Evolutionary conservation across 2,888 invertebrate genomes (phyloP).

Genomic region (Blera fallax): DNA sequence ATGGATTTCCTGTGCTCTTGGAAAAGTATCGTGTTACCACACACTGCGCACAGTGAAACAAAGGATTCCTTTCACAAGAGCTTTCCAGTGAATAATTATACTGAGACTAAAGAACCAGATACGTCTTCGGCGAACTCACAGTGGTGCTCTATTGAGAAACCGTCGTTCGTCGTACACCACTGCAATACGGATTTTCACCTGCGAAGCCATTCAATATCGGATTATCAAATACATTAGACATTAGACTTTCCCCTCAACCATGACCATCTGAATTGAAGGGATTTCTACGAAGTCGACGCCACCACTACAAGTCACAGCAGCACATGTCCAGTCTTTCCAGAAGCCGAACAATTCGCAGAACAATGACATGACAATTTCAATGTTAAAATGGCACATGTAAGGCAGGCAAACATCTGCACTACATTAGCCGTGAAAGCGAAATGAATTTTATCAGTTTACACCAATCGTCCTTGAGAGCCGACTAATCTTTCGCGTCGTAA

Average conservation of each 20-base stretch:
- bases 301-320: no score
- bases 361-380: neutral
- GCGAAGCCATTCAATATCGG: slow-evolving; percentile 69
- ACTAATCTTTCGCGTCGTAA: slow-evolving; percentile 46
- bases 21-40: slow-evolving; percentile 57
- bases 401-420: slow-evolving; percentile 57
- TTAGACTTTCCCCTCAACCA: slow-evolving; percentile 5
- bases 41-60: slow-evolving; percentile 51
- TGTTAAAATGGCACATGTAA: slow-evolving; percentile 15
- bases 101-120: slow-evolving; percentile 22
- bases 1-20: slow-evolving; percentile 48
- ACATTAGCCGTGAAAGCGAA: slow-evolving; percentile 57
- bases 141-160: neutral
- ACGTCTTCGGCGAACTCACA: slow-evolving; percentile 20
- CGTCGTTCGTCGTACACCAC: neutral
- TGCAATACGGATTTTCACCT: slow-evolving; percentile 53
- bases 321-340: neutral
- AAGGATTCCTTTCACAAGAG: slow-evolving; percentile 65
- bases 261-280: slow-evolving; percentile 4
- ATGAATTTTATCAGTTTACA: slow-evolving; percentile 33
- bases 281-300: slow-evolving; percentile 38
- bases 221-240: slow-evolving; percentile 40
- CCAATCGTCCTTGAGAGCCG: slow-evolving; percentile 52
- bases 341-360: slow-evolving; percentile 13
- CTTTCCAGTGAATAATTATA: slow-evolving; percentile 51